Evolutionary conservation across 2,888 invertebrate species (phyloP).

Genomic region (Campoplex nolae): DNA sequence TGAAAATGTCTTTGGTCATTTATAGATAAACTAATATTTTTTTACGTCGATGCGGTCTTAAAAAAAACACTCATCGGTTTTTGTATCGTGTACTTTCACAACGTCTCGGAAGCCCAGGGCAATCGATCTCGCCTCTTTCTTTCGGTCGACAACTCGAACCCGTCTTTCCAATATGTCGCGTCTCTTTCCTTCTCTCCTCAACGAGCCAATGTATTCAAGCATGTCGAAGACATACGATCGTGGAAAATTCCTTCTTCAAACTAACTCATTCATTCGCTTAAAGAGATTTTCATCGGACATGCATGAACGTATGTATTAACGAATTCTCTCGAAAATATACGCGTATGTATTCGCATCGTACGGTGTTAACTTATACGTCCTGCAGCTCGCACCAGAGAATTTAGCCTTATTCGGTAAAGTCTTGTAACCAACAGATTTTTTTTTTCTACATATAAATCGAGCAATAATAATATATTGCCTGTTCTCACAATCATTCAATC

Average conservation of each 20-base stretch:
- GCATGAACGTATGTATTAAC: background rate
- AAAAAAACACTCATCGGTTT: slow-evolving; percentile 8
- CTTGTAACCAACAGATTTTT: slow-evolving; percentile 13
- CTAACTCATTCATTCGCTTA: slow-evolving; percentile 56
- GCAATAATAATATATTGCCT: slow-evolving; percentile 17
- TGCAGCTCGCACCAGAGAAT: slow-evolving; percentile 27
- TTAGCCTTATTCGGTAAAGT: slow-evolving; percentile 48
- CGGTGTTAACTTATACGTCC: slow-evolving; percentile 1
- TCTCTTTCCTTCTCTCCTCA: slow-evolving; percentile 18
- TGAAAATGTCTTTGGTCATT: background rate
- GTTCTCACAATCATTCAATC: background rate
- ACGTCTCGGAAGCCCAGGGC: slow-evolving; percentile 32
- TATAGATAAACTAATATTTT: slow-evolving; percentile 18
- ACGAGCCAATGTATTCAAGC: slow-evolving; percentile 56
- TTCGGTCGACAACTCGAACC: slow-evolving; percentile 51
- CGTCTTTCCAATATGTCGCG: slow-evolving; percentile 55
- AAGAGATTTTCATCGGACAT: slow-evolving; percentile 60
- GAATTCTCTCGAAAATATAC: background rate
- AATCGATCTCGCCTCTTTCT: slow-evolving; percentile 59
- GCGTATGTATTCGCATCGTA: slow-evolving; percentile 8
- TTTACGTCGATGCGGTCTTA: background rate
- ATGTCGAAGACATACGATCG: slow-evolving; percentile 36
- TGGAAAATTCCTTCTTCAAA: slow-evolving; percentile 58
- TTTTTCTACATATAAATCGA: slow-evolving; percentile 6
- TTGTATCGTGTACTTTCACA: slow-evolving; percentile 48